Evolutionary conservation across 1,140 invertebrate species (phyloP).

Genomic region (Sinella curviseta): DNA sequence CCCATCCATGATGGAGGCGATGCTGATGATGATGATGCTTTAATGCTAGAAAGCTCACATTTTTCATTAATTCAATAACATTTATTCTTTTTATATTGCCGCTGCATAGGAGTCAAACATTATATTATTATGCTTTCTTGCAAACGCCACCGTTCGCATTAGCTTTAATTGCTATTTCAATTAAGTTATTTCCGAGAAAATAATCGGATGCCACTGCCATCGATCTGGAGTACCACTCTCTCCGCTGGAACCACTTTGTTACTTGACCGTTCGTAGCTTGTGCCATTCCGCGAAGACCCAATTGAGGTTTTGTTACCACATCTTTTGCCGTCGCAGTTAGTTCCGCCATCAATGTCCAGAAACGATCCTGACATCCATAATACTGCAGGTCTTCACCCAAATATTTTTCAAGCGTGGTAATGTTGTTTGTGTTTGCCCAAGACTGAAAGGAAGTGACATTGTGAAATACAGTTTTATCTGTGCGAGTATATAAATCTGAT

Average conservation of each 20-base stretch:
- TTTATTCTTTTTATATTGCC: not conserved
- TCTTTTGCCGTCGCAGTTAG: constrained; percentile 57
- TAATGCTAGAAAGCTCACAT: not conserved
- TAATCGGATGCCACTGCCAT: constrained; percentile 76
- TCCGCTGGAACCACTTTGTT: constrained; percentile 68
- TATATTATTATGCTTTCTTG: not conserved
- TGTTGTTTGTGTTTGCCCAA: constrained; percentile 40
- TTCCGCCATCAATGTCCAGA: constrained; percentile 65
- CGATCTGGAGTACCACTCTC: constrained; percentile 56
- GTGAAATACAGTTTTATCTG: not conserved
- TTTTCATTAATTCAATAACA: constrained; percentile 18
- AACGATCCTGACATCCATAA: constrained; percentile 41
- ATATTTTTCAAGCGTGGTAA: constrained; percentile 29
- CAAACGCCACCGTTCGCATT: constrained; percentile 39
- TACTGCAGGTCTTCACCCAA: constrained; percentile 22
- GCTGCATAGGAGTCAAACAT: no score
- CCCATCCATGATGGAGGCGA: not conserved
- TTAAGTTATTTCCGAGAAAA: constrained; percentile 73
- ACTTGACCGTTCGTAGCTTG: constrained; percentile 66
- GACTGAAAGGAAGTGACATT: constrained; percentile 30
- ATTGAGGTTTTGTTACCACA: constrained; percentile 52
- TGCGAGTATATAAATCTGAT: not conserved
- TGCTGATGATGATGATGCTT: not conserved
- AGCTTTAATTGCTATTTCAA: constrained; percentile 52
- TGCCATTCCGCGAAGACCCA: constrained; percentile 68